Evolutionary conservation across 2,888 invertebrate genomes (phyloP).

Genomic region (Drosophila rellima): DNA sequence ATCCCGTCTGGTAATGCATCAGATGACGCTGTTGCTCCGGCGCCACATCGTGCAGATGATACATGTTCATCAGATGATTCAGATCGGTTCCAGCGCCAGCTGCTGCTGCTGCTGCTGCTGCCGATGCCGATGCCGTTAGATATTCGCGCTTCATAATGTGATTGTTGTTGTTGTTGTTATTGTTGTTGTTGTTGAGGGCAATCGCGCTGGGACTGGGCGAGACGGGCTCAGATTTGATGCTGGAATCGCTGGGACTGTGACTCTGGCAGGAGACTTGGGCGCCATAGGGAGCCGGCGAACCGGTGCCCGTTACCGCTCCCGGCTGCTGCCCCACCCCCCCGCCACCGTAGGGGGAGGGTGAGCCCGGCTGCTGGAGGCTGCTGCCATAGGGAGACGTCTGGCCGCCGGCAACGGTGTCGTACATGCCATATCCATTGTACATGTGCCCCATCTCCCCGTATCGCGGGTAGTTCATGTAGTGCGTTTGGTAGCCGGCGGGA

Average conservation of each 20-base stretch:
- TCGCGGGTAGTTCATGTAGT: slow-evolving; percentile 92
- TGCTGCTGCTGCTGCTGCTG: slow-evolving; percentile 73
- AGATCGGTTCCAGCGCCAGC: slow-evolving; percentile 87
- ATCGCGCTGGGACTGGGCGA: slow-evolving; percentile 89
- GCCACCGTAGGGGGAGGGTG: slow-evolving; percentile 89
- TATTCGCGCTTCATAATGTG: slow-evolving; percentile 90
- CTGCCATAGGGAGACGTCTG: slow-evolving; percentile 92
- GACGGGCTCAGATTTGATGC: slow-evolving; percentile 95
- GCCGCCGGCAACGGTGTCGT: slow-evolving; percentile 89
- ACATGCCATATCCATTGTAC: slow-evolving; percentile 91
- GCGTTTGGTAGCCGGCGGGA: slow-evolving; percentile 91
- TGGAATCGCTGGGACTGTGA: slow-evolving; percentile 94
- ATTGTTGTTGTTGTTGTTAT: slow-evolving; percentile 83
- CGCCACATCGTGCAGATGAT: slow-evolving; percentile 88
- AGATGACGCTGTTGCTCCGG: slow-evolving; percentile 86
- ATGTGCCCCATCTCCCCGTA: slow-evolving; percentile 94
- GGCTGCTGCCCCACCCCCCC: slow-evolving; percentile 80
- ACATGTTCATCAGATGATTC: slow-evolving; percentile 89
- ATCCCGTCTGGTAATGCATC: slow-evolving; percentile 85
- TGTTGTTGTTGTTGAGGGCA: slow-evolving; percentile 80
- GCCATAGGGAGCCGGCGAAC: slow-evolving; percentile 82
- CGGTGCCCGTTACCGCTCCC: slow-evolving; percentile 31
- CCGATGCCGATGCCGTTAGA: slow-evolving; percentile 83
- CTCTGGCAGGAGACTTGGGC: slow-evolving; percentile 89
- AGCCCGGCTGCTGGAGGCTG: slow-evolving; percentile 89